phyloP scores from a whole-genome alignment of 2,888 invertebrate genomes.

The Caenorhabditis angaria region DNA sequence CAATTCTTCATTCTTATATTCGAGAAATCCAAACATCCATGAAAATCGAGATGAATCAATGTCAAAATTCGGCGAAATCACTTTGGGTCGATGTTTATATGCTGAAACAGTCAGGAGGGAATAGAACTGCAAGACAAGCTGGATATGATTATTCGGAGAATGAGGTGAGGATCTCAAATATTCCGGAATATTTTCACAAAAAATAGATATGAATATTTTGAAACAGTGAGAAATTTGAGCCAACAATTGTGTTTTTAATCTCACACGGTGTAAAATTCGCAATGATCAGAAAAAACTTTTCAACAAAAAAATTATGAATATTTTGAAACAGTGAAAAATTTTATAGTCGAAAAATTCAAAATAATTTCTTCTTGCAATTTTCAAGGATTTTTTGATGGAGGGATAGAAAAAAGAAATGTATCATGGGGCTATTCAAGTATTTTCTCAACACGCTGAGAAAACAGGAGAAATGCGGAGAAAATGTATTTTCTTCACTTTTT shows the following conservation, averaged over 20 bases:
- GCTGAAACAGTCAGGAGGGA: conserved; percentile 28
- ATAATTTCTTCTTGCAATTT: too few relatives aligned
- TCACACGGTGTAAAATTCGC: background rate
- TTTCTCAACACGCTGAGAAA: too few relatives aligned
- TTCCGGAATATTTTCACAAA: background rate
- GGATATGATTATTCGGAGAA: conserved; percentile 35
- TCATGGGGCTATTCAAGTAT: too few relatives aligned
- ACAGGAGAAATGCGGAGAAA: too few relatives aligned
- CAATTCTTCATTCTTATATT: conserved; percentile 45
- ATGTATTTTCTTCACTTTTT: too few relatives aligned
- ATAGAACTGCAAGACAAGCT: conserved; percentile 39
- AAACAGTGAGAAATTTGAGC: conserved; percentile 16
- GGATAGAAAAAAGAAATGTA: too few relatives aligned
- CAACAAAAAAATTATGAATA: too few relatives aligned
- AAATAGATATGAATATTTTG: background rate
- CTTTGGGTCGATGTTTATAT: conserved; percentile 39
- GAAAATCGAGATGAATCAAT: conserved; percentile 45
- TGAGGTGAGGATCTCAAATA: conserved; percentile 8
- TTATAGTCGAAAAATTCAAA: too few relatives aligned
- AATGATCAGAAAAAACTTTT: too few relatives aligned
- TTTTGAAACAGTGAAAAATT: too few relatives aligned
- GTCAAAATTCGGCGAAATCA: conserved; percentile 38
- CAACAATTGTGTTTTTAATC: background rate
- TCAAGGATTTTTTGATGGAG: too few relatives aligned
- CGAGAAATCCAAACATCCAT: conserved; percentile 40